Base-by-base conservation (phyloP, 2,113 vertebrate species). In the Phrynocephalus versicolor region DNA sequence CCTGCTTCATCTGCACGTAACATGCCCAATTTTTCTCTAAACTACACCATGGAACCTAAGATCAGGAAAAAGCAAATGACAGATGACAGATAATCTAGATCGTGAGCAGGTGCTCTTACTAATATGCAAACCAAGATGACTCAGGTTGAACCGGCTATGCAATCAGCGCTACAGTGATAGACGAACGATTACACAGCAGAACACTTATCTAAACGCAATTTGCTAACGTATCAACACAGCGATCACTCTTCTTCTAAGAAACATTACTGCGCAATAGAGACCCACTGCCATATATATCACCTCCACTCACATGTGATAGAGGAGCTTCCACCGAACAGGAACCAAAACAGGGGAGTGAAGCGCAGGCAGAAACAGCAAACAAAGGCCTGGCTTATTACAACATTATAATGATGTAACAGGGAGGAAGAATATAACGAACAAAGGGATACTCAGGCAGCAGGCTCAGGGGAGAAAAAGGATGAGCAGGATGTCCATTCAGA, bases 401-500 rank as follows among this genome's bases (percentile, higher is more conserved):
- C 84, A 79, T 86, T 85, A 86, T 51, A 88, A 71, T 0, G 0
- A 16, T 1, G 21, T n/a, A 2, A 13, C 4, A 7, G 41, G 10
- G 45, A 12, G 76, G 25, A 16, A 1, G 51, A 18, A 18, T 55
- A 41, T 0, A 33, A 15, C 0, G 12, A 84, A 79, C 35, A 58
- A 85, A 71, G 80, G 72, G 72, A 74, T 55, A 79, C 73, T 65
- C 83, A 45, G 79, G 73, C 15, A 45, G 58, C 70, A 55, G 64
- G 84, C 30, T 65, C 33, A 73, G 57, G 15, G 3, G 27, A 19
- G 7, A 80, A 25, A 1, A 65, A n/a, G 58, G 70, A 2, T 37
- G 18, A 57, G 79, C 73, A 82, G 88, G 81, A 85, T 90, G 79
- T 72, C 37, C 15, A 1, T 73, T 0, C 76, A 23, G 69, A 77